Percentiles rank a stretch among this genome's conserved stretches.
These are phyloP conservation scores for Drosophila picticornis DNA, from an alignment of 2,888 invertebrate genomes.

Conservation along the genomic window DNA sequence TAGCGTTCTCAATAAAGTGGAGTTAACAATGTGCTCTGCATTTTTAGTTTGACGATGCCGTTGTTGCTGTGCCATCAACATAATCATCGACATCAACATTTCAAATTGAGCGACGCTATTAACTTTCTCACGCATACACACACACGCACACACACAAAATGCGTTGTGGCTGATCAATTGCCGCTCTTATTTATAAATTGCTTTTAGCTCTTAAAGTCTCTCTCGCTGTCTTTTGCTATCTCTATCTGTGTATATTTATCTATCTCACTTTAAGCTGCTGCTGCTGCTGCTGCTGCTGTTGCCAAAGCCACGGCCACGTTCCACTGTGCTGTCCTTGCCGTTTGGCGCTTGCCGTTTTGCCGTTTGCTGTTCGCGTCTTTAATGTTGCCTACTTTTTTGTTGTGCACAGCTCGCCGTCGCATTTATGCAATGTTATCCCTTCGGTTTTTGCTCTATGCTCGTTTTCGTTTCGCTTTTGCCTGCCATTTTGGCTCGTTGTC, in stretches of 20 bases:
- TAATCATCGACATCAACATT: constrained; percentile 76
- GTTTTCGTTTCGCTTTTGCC: constrained; percentile 55
- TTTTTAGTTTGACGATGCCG: constrained; percentile 49
- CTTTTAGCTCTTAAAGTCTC: constrained; percentile 13
- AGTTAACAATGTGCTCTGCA: constrained; percentile 79
- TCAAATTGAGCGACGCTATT: constrained; percentile 74
- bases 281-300: constrained; percentile 16
- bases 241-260: background rate
- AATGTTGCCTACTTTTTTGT: constrained; percentile 41
- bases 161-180: constrained; percentile 64
- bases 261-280: constrained; percentile 6
- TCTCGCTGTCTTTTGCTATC: background rate
- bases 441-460: constrained; percentile 51
- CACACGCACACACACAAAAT: background rate
- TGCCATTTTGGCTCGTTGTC: constrained; percentile 76
- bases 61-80: constrained; percentile 65
- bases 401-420: constrained; percentile 23
- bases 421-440: constrained; percentile 54
- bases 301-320: constrained; percentile 51
- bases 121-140: constrained; percentile 27
- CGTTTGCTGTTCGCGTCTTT: constrained; percentile 45
- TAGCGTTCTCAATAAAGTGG: constrained; percentile 81
- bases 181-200: constrained; percentile 43
- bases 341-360: constrained; percentile 28
- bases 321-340: constrained; percentile 44